Evolutionary conservation across 2,888 invertebrate genomes (phyloP), one percentile per base, ranked within the genome.

Genomic region (Anoncus sp.): DNA sequence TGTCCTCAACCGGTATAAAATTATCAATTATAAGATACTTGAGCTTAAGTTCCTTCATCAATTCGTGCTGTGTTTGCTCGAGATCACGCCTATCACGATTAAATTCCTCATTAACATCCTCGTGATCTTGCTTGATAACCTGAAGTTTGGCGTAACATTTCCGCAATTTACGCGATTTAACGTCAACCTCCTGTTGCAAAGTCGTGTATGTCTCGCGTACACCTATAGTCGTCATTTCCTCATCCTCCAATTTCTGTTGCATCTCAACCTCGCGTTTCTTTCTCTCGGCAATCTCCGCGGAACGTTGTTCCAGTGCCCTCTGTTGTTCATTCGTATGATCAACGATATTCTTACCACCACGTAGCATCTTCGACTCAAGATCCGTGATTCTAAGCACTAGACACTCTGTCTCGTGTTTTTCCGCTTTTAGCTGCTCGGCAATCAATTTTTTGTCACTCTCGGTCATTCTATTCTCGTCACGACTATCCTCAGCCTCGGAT

Each of bases 301-400:
- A 93, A 77, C 96, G 94, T 89, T 96, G 96, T 88, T 99, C 98
- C 67, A 99, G 92, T 70, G 97, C 96, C 82, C 96, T 93, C 90
- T 98, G 98, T 86, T 98, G 98, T 90, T 98, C 97, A 89, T 98
- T 98, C 18, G 99, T 98, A 87, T 98, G 97, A 91, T 98, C 98
- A 45, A 99, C 94, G 70, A 99, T 96, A 91, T 98, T 98, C 90
- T 97, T 97, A 1, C 98, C 98, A 65, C 99, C 99, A 84, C 96
- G 96, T 59, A 99, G 95, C 89, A 99, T 94, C 87, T 99, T 97
- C 86, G 97, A 98, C 91, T 99, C 99, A 87, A 99, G 93, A 75
- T 96, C 95, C 73, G 94, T 93, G 82, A 98, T 94, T 90, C 97
- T 96, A 38, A 94, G 93, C 22, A 96, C 94, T 75, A 99, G 91